Conservation (phyloP, 2,888 invertebrate genomes). For the Tipula lateralis region DNA sequence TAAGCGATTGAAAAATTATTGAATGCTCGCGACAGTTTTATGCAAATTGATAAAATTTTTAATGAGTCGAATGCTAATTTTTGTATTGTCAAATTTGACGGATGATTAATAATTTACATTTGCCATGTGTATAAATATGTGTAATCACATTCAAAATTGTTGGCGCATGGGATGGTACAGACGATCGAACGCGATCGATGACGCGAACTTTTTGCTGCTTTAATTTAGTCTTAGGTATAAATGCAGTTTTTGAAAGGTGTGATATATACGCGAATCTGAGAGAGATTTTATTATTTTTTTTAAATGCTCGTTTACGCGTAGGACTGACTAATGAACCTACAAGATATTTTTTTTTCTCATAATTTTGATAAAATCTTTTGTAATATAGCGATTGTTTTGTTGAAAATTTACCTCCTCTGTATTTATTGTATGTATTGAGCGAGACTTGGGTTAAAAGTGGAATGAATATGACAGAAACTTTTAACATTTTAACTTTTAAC, state of each 20-base stretch:
- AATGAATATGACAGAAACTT: conserved; percentile 2
- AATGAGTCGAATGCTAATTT: background rate
- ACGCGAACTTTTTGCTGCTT: background rate
- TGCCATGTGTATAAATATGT: background rate
- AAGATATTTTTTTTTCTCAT: background rate
- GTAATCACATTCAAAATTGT: background rate
- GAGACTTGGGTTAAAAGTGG: background rate
- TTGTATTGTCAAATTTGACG: background rate
- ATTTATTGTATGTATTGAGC: background rate
- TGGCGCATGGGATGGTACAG: background rate
- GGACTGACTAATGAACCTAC: background rate
- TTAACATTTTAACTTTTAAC: background rate
- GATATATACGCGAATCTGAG: background rate
- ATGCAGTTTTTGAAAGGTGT: conserved; percentile 15
- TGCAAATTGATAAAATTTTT: background rate
- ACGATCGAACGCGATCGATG: background rate
- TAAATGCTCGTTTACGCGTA: background rate
- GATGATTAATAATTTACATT: background rate
- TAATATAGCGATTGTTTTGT: conserved; percentile 19
- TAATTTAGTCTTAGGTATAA: background rate
- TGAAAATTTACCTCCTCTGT: conserved; percentile 11
- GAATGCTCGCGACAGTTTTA: background rate
- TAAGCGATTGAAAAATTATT: background rate
- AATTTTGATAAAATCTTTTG: conserved; percentile 9
- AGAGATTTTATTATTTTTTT: background rate